Evolutionary conservation across 2,888 invertebrate species (phyloP).

Genomic region (Chrysina gloriosa): DNA sequence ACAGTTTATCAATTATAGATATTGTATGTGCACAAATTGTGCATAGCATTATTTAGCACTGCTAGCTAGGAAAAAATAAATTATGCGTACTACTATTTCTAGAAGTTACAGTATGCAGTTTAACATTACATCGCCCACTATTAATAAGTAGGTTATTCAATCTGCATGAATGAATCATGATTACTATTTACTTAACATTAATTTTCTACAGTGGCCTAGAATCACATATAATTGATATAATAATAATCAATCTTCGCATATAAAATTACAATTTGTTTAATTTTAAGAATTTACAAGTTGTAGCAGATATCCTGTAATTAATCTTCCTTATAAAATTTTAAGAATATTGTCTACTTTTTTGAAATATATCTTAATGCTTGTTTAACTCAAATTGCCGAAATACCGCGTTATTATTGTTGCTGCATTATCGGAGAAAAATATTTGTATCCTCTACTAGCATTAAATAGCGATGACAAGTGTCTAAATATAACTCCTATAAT

Average conservation of each 20-base stretch:
- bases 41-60: neutral
- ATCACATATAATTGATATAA: too few relatives aligned
- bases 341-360: too few relatives aligned
- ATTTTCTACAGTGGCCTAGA: too few relatives aligned
- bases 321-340: too few relatives aligned
- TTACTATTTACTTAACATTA: too few relatives aligned
- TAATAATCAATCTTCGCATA: too few relatives aligned
- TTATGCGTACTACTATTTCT: neutral
- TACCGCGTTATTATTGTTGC: neutral
- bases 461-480: constrained; percentile 10
- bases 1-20: too few relatives aligned
- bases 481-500: constrained; percentile 26
- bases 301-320: too few relatives aligned
- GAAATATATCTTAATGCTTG: too few relatives aligned
- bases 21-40: neutral
- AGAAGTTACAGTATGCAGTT: neutral
- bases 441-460: neutral
- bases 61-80: neutral
- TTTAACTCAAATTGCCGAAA: too few relatives aligned
- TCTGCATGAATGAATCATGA: neutral
- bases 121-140: neutral
- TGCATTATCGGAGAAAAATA: neutral
- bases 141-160: neutral
- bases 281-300: too few relatives aligned
- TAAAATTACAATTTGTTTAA: too few relatives aligned